Conservation (phyloP, 2,113 vertebrate species). For the Salvelinus alpinus region DNA sequence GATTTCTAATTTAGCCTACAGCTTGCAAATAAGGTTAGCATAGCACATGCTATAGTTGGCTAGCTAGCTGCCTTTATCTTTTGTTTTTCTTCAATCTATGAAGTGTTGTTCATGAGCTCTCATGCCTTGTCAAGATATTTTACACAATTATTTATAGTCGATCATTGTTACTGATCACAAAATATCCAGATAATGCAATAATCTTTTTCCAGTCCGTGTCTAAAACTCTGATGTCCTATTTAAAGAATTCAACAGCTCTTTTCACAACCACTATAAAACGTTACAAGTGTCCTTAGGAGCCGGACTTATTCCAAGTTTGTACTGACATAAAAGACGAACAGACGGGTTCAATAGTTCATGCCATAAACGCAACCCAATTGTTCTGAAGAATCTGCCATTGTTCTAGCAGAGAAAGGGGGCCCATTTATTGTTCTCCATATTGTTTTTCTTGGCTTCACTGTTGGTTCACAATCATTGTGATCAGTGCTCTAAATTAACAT, state of each 20-base stretch:
- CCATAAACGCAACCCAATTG: too few relatives aligned
- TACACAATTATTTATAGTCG: neutral
- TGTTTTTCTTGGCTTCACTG: neutral
- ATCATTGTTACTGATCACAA: neutral
- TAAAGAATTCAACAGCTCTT: neutral
- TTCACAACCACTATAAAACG: conserved; percentile 12
- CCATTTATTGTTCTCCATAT: conserved; percentile 16
- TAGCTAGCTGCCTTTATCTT: too few relatives aligned
- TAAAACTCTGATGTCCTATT: neutral
- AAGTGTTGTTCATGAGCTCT: too few relatives aligned
- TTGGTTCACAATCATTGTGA: conserved; percentile 19
- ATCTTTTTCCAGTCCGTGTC: neutral
- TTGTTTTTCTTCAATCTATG: too few relatives aligned
- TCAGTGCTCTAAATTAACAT: too few relatives aligned
- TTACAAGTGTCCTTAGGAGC: conserved; percentile 9
- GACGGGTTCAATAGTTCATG: too few relatives aligned
- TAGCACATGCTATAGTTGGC: too few relatives aligned
- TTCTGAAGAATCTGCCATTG: conserved; percentile 18
- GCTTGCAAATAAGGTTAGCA: too few relatives aligned
- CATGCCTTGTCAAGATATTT: too few relatives aligned
- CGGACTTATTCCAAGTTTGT: conserved; percentile 21
- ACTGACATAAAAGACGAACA: conserved; percentile 23
- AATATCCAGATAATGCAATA: neutral
- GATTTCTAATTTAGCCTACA: too few relatives aligned
- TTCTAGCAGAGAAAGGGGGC: conserved; percentile 20